Percentiles rank a stretch among this genome's conserved stretches.
Evolutionary conservation across 2,888 invertebrate species (phyloP).

Genomic region (Odiellus spinosus): DNA sequence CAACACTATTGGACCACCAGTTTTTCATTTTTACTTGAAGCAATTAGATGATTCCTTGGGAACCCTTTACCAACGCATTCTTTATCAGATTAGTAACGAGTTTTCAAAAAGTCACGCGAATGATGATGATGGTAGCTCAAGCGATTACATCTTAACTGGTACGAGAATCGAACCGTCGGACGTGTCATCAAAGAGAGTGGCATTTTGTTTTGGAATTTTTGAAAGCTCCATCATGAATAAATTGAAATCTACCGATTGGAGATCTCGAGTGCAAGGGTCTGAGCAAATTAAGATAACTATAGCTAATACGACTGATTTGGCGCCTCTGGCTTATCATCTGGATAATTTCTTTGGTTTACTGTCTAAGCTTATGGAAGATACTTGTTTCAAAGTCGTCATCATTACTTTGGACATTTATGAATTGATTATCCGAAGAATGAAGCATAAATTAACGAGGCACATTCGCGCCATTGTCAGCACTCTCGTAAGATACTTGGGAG

Average conservation of each 20-base stretch:
- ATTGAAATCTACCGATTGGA: constrained; percentile 38
- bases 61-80: constrained; percentile 14
- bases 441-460: constrained; percentile 31
- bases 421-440: constrained; percentile 32
- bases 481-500: constrained; percentile 34
- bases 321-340: constrained; percentile 42
- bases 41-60: constrained; percentile 14
- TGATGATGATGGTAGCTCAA: neutral
- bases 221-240: constrained; percentile 31
- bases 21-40: constrained; percentile 24
- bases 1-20: constrained; percentile 28
- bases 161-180: neutral
- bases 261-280: constrained; percentile 39
- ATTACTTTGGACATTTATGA: constrained; percentile 34
- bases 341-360: constrained; percentile 46
- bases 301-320: constrained; percentile 9
- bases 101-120: neutral
- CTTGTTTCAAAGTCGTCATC: constrained; percentile 38
- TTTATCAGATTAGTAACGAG: constrained; percentile 8
- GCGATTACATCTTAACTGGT: neutral
- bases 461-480: constrained; percentile 34
- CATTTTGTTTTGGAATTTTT: constrained; percentile 30
- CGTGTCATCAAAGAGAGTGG: neutral
- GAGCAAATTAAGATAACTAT: constrained; percentile 42
- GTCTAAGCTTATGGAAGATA: constrained; percentile 42